Base-by-base conservation (phyloP, 2,888 invertebrate genomes). In the Netelia virgata region DNA sequence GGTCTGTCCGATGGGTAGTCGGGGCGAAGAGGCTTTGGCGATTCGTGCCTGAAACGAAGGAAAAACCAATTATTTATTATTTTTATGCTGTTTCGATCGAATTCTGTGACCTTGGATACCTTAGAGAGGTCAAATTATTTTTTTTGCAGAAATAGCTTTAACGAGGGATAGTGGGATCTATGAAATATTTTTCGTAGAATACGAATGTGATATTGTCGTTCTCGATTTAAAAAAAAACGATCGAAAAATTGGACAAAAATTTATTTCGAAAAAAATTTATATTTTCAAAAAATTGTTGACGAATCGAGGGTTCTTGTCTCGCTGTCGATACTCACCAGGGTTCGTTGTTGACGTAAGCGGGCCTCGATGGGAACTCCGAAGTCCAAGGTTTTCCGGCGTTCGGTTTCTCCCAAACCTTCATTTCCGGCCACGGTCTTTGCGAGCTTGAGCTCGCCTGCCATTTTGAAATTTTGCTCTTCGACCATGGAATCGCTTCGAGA, bases 401-500 rank as follows among this genome's bases (percentile, higher is more conserved):
- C 2, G 92, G 92, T 43, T 91, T 93, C 20, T 93, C 92, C 93
- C 93, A 93, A 2, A 90, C 90, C 63, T 91, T 92, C 76, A 86
- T 80, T 8, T 93, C 93, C n/a, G 92, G 92, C 92, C 92, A 93
- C 2, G 93, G 93, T 23, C 90, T 90, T 77, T 93, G 93, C 0
- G 92, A 91, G 36, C 90, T 93, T 6, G 91, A 90, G 86, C 95
- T 96, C 0, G 96, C 95, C 90, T 97, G 96, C 97, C 97, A 97
- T 92, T 97, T 97, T 1, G 97, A 96, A 86, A 97, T 96, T 94
- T 97, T 97, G 88, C 97, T 97, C 11, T 96, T 95, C 0, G 97
- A 97, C 97, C 97, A 97, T 0, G 97, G 97, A 3, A 97, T 95
- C 3, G 96, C 97, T 87, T 97, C 97, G 77, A 97, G 92, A 0